Conservation (phyloP, 2,113 vertebrate species). For the Archilochus colubris region DNA sequence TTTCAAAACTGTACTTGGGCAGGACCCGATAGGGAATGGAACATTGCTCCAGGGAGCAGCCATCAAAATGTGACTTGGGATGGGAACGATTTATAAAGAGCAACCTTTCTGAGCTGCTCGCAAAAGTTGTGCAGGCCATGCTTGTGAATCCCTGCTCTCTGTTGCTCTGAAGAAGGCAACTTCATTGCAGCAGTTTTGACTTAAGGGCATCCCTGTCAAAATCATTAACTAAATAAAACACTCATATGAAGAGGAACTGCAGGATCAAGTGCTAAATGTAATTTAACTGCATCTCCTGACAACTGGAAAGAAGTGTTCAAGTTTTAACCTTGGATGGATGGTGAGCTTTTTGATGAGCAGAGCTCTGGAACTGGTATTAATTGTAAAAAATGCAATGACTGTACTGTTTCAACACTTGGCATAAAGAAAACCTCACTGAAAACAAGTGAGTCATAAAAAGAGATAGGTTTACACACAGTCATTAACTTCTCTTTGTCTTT, state of each 20-base stretch:
- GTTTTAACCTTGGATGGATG: slow-evolving; percentile 33
- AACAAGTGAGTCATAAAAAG: slow-evolving; percentile 60
- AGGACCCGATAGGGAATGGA: background rate
- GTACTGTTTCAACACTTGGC: slow-evolving; percentile 28
- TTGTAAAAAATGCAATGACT: slow-evolving; percentile 38
- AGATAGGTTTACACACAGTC: slow-evolving; percentile 40
- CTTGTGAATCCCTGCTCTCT: background rate
- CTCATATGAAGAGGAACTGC: background rate
- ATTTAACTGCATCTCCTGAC: background rate
- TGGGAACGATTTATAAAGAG: background rate
- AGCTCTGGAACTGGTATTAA: slow-evolving; percentile 24
- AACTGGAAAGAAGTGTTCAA: background rate
- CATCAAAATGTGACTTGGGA: background rate
- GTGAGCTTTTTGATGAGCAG: slow-evolving; percentile 11
- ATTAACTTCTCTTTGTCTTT: slow-evolving; percentile 62
- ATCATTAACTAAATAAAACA: background rate
- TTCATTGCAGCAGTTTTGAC: slow-evolving; percentile 3
- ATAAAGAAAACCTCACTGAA: background rate
- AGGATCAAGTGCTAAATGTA: background rate
- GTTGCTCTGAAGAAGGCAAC: background rate
- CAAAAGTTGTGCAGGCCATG: background rate
- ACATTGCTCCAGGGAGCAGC: rapidly evolving
- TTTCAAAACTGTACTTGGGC: background rate
- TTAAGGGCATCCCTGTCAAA: background rate
- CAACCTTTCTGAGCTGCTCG: background rate